Percentiles rank a stretch among this genome's conserved stretches.
Conservation (phyloP, 2,797 vertebrate species). For the Bufotes viridis region DNA sequence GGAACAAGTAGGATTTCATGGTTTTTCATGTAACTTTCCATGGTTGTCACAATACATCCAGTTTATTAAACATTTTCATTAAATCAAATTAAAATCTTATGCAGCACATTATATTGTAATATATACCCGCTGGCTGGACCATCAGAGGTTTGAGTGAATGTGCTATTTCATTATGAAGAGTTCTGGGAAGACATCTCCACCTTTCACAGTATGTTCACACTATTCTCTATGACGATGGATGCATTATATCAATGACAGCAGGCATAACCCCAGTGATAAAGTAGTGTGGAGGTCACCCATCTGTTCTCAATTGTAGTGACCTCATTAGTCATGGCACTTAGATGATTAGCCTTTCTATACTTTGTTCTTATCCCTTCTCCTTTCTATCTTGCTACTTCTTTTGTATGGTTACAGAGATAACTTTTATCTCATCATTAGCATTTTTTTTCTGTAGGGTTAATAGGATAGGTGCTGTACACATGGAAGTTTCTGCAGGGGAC, state of each 20-base stretch:
- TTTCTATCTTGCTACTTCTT: background rate
- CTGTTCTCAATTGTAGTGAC: conserved; percentile 21
- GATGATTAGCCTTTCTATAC: background rate
- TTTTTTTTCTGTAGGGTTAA: background rate
- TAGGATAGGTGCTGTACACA: background rate
- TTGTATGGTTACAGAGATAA: background rate
- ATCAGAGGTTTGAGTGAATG: background rate
- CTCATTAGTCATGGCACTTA: conserved; percentile 13
- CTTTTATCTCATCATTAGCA: background rate
- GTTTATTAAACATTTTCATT: background rate
- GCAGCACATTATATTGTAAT: conserved; percentile 19
- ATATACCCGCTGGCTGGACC: background rate
- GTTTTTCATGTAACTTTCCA: conserved; percentile 25
- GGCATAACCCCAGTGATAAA: conserved; percentile 3
- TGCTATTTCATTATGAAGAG: background rate
- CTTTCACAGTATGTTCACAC: background rate
- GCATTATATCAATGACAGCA: background rate
- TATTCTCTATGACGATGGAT: background rate
- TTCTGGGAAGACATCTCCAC: background rate
- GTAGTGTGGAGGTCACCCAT: background rate
- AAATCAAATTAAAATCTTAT: background rate
- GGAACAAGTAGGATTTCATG: conserved; percentile 10
- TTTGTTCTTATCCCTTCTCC: background rate
- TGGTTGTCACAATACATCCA: conserved; percentile 8
- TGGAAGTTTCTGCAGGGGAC: background rate